Evolutionary conservation across 2,113 vertebrate genomes (phyloP).

Genomic region (Dolichallabes microphthalmus): DNA sequence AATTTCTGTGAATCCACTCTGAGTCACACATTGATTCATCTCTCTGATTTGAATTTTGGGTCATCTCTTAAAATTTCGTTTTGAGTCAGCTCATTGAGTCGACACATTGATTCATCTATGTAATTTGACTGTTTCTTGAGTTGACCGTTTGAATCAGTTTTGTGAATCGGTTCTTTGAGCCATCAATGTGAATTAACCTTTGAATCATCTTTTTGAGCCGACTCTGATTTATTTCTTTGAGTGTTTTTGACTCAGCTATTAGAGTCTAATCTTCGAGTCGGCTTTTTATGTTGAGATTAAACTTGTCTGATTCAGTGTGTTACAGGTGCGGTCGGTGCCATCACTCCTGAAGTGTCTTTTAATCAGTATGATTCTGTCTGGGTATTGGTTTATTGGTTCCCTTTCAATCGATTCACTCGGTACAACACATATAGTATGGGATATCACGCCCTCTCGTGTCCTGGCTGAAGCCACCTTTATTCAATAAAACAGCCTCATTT

Average conservation of each 20-base stretch:
- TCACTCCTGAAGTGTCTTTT: no score
- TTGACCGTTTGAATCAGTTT: neutral
- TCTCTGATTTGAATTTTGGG: neutral
- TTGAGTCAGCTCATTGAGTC: neutral
- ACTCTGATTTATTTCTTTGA: neutral
- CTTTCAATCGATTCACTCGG: no score
- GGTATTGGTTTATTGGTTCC: neutral
- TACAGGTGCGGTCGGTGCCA: neutral
- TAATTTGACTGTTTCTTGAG: neutral
- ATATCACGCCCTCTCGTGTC: no score
- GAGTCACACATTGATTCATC: neutral
- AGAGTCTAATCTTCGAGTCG: neutral
- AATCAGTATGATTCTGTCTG: no score
- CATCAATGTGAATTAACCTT: neutral
- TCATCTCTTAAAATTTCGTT: neutral
- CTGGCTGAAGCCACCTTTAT: no score
- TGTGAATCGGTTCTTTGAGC: neutral
- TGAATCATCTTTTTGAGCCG: neutral
- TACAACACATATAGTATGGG: no score
- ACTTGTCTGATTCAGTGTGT: neutral
- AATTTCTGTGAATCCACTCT: neutral
- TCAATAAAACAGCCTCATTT: no score
- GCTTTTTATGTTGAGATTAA: neutral
- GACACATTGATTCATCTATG: no score
- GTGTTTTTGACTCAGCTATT: no score